Percentiles rank a stretch among this genome's conserved stretches.
Evolutionary conservation across 2,113 vertebrate species (phyloP).

Genomic region (Larimichthys crocea): DNA sequence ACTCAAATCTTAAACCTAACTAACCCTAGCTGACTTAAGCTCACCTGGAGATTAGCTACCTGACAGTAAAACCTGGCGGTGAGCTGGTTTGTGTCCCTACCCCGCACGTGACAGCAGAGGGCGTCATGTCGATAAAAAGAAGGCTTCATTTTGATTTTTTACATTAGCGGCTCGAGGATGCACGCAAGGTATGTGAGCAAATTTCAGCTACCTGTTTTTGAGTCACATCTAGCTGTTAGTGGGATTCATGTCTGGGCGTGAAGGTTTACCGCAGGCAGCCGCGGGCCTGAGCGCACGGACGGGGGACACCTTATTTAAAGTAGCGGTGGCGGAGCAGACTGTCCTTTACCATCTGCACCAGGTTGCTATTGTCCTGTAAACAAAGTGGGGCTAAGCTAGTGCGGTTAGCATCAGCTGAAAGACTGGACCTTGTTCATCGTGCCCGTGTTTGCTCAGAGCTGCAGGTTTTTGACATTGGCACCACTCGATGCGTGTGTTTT

Average conservation of each 20-base stretch:
- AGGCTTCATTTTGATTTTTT: slow-evolving; percentile 35
- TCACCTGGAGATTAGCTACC: too few species aligned
- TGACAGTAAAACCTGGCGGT: background rate
- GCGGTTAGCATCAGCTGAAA: slow-evolving; percentile 51
- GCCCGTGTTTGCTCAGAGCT: slow-evolving; percentile 21
- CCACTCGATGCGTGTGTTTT: background rate
- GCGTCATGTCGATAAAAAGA: slow-evolving; percentile 36
- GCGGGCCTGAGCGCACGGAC: too few species aligned
- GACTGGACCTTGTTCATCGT: slow-evolving; percentile 35
- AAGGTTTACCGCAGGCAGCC: too few species aligned
- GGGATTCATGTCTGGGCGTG: background rate
- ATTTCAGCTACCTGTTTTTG: slow-evolving; percentile 10
- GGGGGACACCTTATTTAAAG: background rate
- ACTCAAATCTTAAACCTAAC: background rate
- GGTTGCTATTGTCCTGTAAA: slow-evolving; percentile 77
- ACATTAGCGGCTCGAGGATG: slow-evolving; percentile 59
- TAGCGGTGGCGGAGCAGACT: background rate
- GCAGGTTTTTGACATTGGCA: background rate
- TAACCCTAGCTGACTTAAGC: background rate
- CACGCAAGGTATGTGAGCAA: slow-evolving; percentile 60
- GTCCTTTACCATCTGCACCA: slow-evolving; percentile 21
- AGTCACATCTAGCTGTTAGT: background rate
- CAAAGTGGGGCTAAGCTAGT: slow-evolving; percentile 73
- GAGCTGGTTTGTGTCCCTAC: background rate
- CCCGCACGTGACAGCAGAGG: slow-evolving; percentile 55